Percentiles rank a stretch among this genome's conserved stretches.
These are phyloP conservation scores for Entomobrya multifasciata DNA, from an alignment of 2,888 invertebrate species.

Conservation along the genomic window DNA sequence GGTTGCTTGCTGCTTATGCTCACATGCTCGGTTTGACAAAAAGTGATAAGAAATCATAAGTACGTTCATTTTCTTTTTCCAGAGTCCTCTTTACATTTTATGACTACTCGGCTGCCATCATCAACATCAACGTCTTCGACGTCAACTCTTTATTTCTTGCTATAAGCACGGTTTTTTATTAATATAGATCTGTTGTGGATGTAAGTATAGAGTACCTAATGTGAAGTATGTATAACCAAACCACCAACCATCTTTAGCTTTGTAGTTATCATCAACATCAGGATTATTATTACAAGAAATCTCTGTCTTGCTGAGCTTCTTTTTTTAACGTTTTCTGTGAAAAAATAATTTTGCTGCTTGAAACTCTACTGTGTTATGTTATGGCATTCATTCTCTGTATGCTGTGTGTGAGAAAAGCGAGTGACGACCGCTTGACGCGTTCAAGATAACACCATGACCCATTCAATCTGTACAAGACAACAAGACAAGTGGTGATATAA, in stretches of 20 bases:
- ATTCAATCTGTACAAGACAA: background rate
- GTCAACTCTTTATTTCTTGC: too few relatives aligned
- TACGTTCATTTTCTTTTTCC: slow-evolving; percentile 75
- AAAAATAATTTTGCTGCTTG: too few relatives aligned
- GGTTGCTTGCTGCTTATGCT: too few relatives aligned
- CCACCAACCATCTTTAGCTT: background rate
- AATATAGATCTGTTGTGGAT: background rate
- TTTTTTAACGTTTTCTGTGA: too few relatives aligned
- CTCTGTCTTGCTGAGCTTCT: slow-evolving; percentile 19
- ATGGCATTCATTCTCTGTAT: too few relatives aligned
- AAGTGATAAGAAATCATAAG: slow-evolving; percentile 78
- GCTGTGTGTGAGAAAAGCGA: background rate
- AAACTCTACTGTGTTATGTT: too few relatives aligned
- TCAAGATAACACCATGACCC: slow-evolving; percentile 45
- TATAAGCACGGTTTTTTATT: background rate
- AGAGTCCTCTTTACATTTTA: slow-evolving; percentile 75
- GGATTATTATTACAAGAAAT: background rate
- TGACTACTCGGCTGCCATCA: too few relatives aligned
- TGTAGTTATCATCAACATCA: background rate
- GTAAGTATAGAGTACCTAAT: background rate
- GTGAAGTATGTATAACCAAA: background rate
- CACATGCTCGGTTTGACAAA: slow-evolving; percentile 74
- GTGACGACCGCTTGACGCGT: slow-evolving; percentile 36
- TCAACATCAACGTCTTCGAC: slow-evolving; percentile 64
- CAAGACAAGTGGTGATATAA: too few relatives aligned